phyloP scores from a whole-genome alignment of 2,888 invertebrate genomes.

The Limnephilus marmoratus region DNA sequence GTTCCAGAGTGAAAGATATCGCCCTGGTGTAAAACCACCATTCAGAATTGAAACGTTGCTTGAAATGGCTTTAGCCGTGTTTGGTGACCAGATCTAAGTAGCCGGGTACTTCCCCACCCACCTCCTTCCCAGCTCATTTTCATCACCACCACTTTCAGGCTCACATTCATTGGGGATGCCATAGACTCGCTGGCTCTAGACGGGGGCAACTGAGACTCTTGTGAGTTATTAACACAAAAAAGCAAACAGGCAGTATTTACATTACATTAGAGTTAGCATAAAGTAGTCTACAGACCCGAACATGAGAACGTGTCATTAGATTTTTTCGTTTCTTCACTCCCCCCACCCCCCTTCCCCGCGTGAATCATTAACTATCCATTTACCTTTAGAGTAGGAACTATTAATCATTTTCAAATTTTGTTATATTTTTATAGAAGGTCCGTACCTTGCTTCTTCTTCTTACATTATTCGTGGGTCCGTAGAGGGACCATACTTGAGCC shows the following conservation, averaged over 20 bases:
- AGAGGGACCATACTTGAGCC: not conserved
- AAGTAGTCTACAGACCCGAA: not conserved
- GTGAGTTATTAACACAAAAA: too few relatives aligned
- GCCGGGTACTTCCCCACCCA: too few relatives aligned
- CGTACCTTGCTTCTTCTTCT: not conserved
- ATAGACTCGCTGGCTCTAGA: too few relatives aligned
- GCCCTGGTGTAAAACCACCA: too few relatives aligned
- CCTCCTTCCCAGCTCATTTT: too few relatives aligned
- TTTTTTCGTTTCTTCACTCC: conserved; percentile 22
- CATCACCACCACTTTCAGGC: too few relatives aligned
- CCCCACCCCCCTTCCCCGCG: not conserved
- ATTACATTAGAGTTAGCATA: not conserved
- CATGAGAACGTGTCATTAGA: conserved; percentile 36
- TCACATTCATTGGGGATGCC: too few relatives aligned
- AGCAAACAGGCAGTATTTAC: not conserved
- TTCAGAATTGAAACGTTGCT: too few relatives aligned
- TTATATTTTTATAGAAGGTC: conserved; percentile 53
- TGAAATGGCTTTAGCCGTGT: too few relatives aligned
- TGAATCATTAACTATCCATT: conserved; percentile 54
- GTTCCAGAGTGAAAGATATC: too few relatives aligned
- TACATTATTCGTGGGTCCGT: not conserved
- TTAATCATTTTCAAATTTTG: conserved; percentile 56
- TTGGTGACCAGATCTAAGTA: too few relatives aligned
- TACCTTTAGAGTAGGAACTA: conserved; percentile 47
- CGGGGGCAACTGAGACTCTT: too few relatives aligned